Base-by-base conservation (phyloP, 2,797 vertebrate genomes). In the Lutjanus campechanus region DNA sequence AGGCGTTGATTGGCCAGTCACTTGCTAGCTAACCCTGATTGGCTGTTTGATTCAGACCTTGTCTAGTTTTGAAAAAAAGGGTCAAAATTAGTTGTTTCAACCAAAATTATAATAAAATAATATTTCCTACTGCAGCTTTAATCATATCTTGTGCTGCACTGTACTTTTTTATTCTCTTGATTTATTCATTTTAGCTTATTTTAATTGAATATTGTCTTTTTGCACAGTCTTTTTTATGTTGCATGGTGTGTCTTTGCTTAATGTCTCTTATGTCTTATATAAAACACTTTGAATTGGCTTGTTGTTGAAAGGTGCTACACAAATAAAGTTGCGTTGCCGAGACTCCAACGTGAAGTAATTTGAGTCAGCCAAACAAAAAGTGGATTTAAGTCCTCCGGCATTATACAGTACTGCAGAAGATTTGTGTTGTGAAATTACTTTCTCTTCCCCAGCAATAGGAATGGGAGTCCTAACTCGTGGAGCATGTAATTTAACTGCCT, bases 401-500 rank as follows among this genome's bases (percentile, higher is more conserved):
- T 87, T 69, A 69, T 58, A 58, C 67, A 46, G 53, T 56, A 79
- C 40, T 25, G 55, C 36, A 64, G 54, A 51, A 76, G 61, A 85
- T 81, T 77, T 76, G 75, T 83, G 70, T 82, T 68, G 71, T 55
- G 51, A 84, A 87, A 86, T 84, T 19, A 66, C 59, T 84, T 88
- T 78, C 67, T 76, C 46, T 49, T 41, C 72, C 78, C 73, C 65
- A 82, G 61, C 77, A 77, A 75, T 19, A 15, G 76, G 71, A 77
- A 77, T 0, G 55, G 47, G 71, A 79, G 67, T 16, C n/a, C 73
- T 49, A 61, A 69, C 74, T 83, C 19, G 7, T 53, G 67, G 67
- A 85, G 73, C 82, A 63, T 88, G 85, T 75, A 75, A 85, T 90
- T 85, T 72, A 64, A 71, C 76, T 62, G 79, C 60, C 61, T 76